Evolutionary conservation across 1,140 invertebrate species (phyloP).

Genomic region (Zaprionus inermis): DNA sequence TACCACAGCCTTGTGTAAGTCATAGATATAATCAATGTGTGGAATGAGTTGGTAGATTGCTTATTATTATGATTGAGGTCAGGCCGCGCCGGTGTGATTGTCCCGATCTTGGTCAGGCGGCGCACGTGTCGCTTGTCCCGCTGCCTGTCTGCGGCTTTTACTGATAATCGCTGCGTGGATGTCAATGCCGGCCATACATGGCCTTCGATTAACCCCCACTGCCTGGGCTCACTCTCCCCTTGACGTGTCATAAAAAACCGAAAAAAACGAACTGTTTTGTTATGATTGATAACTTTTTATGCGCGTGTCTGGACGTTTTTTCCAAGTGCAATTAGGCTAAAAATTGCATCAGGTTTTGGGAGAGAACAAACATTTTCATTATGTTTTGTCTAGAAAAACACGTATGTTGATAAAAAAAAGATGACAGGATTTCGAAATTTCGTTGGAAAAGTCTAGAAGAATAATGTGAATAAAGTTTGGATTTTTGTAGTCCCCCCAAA

Average conservation of each 20-base stretch:
- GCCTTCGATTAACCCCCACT: slow-evolving; percentile 5
- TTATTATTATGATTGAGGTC: slow-evolving; percentile 20
- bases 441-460: background rate
- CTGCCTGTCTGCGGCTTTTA: slow-evolving; percentile 3
- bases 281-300: slow-evolving; percentile 29
- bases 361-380: background rate
- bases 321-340: slow-evolving; percentile 19
- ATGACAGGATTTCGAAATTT: background rate
- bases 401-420: background rate
- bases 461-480: background rate
- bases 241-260: background rate
- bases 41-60: background rate
- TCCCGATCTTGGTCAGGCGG: background rate
- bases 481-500: background rate
- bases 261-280: slow-evolving; percentile 3
- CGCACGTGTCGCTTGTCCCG: slow-evolving; percentile 28
- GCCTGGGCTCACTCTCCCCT: background rate
- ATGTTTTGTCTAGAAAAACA: background rate
- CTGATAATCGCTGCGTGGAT: slow-evolving; percentile 23
- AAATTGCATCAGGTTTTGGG: slow-evolving; percentile 26
- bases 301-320: slow-evolving; percentile 15
- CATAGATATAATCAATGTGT: background rate
- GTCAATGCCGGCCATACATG: slow-evolving; percentile 17
- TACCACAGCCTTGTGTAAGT: slow-evolving; percentile 21
- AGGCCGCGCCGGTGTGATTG: slow-evolving; percentile 27